phyloP scores from a whole-genome alignment of 2,888 invertebrate genomes.

The Isotomurus palustris region DNA sequence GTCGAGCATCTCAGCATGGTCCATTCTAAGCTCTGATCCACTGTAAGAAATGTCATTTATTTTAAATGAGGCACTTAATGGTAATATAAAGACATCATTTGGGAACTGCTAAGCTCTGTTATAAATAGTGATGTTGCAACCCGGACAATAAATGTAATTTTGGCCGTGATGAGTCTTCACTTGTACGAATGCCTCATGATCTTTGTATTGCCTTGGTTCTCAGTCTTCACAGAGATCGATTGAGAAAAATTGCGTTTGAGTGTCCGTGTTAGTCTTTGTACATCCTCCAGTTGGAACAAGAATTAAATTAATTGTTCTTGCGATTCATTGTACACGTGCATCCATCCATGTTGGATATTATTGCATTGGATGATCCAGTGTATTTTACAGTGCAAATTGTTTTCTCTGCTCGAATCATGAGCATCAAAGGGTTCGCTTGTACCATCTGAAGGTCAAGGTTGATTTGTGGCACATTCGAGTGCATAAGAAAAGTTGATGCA shows the following conservation, averaged over 20 bases:
- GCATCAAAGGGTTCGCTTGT: too few species aligned
- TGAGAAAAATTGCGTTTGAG: slow-evolving; percentile 1
- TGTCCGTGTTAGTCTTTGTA: too few species aligned
- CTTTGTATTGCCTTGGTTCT: not conserved
- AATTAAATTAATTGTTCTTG: not conserved
- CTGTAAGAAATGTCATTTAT: not conserved
- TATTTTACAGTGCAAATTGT: slow-evolving; percentile 20
- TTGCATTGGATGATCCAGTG: slow-evolving; percentile 16
- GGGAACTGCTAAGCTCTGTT: not conserved
- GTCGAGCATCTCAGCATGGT: not conserved
- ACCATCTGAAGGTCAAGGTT: too few species aligned
- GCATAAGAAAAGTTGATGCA: too few species aligned
- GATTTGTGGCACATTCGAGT: too few species aligned
- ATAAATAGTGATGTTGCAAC: not conserved
- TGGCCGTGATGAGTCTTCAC: slow-evolving; percentile 13
- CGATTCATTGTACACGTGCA: slow-evolving; percentile 15
- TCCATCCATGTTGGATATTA: slow-evolving; percentile 5
- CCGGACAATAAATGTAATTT: not conserved
- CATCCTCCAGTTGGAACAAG: slow-evolving; percentile 12
- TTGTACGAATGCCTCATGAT: slow-evolving; percentile 13
- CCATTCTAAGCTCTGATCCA: not conserved
- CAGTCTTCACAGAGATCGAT: not conserved
- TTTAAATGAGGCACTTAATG: not conserved
- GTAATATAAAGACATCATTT: not conserved
- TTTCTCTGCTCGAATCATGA: slow-evolving; percentile 5